A percentile compares a stretch with the other conserved stretches of the same genome.
Conservation (phyloP, 2,888 invertebrate genomes). For the Drosophila mercatorum region DNA sequence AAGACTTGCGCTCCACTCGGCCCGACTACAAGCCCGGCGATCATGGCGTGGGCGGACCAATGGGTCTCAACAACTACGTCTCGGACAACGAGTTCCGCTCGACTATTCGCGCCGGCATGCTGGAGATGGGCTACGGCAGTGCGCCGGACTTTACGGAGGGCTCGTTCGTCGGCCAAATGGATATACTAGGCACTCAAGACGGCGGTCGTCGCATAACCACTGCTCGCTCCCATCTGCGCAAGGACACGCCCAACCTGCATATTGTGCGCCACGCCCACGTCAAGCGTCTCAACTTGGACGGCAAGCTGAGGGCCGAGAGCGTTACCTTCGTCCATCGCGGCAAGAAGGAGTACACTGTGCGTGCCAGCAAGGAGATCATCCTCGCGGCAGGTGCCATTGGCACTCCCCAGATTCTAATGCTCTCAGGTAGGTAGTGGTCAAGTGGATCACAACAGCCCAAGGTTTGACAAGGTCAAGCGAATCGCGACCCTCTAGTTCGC, state of each 20-base stretch:
- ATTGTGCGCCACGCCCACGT: conserved; percentile 87
- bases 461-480: conserved; percentile 34
- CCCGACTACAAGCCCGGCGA: conserved; percentile 72
- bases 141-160: conserved; percentile 92
- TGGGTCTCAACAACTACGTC: conserved; percentile 86
- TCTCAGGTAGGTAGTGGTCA: conserved; percentile 88
- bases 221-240: conserved; percentile 89
- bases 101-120: conserved; percentile 92
- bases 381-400: conserved; percentile 95
- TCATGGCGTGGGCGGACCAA: conserved; percentile 88
- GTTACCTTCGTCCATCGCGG: conserved; percentile 85
- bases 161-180: conserved; percentile 93
- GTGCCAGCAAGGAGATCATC: conserved; percentile 92
- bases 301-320: conserved; percentile 85
- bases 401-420: conserved; percentile 95
- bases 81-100: conserved; percentile 89
- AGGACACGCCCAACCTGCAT: conserved; percentile 86
- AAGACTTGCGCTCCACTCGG: conserved; percentile 87
- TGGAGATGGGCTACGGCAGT: conserved; percentile 92
- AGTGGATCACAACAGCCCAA: neutral
- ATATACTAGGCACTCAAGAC: conserved; percentile 93
- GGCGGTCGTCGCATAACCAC: conserved; percentile 92
- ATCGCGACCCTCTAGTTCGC: neutral
- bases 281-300: conserved; percentile 86
- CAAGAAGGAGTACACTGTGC: conserved; percentile 85